A percentile compares a stretch with the other conserved stretches of the same genome.
phyloP scores from a whole-genome alignment of 2,113 vertebrate species.

The Chroicocephalus ridibundus region DNA sequence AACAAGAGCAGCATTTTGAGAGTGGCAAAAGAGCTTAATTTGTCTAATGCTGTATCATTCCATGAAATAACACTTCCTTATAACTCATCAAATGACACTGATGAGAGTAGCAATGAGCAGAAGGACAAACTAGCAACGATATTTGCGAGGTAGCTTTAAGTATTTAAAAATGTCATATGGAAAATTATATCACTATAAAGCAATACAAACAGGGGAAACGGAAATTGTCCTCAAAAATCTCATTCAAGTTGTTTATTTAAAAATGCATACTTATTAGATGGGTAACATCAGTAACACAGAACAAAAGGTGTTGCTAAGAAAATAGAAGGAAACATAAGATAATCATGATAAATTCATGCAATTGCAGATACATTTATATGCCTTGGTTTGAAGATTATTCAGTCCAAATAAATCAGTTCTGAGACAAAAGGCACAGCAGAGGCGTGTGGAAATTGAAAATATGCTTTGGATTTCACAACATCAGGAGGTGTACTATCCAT shows the following conservation, averaged over 20 bases:
- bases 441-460: neutral
- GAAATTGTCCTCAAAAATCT: neutral
- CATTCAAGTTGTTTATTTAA: neutral
- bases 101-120: neutral
- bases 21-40: neutral
- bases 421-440: slow-evolving; percentile 38
- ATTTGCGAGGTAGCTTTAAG: neutral
- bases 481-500: neutral
- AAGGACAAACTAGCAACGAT: neutral
- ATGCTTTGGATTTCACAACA: neutral
- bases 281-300: neutral
- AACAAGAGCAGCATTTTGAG: neutral
- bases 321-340: neutral
- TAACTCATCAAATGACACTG: neutral
- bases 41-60: neutral
- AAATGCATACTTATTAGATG: neutral
- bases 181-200: neutral
- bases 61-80: neutral
- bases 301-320: neutral
- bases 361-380: neutral
- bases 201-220: neutral
- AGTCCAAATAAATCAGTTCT: slow-evolving; percentile 44
- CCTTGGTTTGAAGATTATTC: slow-evolving; percentile 5
- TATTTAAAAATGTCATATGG: neutral
- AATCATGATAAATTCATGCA: neutral